Evolutionary conservation across 92 coral and sea anemone species (phyloP).

Genomic region (Isaurus tuberculatus): DNA sequence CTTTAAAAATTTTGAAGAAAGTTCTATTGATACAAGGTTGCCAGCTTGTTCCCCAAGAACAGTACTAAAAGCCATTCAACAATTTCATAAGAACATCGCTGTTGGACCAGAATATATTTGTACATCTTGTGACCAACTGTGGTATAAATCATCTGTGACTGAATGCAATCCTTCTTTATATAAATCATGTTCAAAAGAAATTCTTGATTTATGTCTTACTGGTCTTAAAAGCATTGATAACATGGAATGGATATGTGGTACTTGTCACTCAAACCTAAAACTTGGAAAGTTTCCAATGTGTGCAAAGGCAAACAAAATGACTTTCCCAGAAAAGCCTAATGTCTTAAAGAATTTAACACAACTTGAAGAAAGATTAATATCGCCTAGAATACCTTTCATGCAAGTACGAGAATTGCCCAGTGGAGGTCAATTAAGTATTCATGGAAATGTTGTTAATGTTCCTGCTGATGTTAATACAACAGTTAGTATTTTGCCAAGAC

Average conservation of each 20-base stretch:
- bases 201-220: conserved; percentile 39
- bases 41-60: conserved; percentile 15
- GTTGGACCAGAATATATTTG: conserved; percentile 54
- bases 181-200: conserved; percentile 34
- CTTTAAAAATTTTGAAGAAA: conserved; percentile 10
- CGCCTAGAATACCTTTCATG: conserved; percentile 56
- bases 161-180: conserved; percentile 46
- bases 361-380: conserved; percentile 52
- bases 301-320: conserved; percentile 51
- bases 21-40: conserved; percentile 7
- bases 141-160: conserved; percentile 53
- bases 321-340: conserved; percentile 51
- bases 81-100: conserved; percentile 31
- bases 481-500: conserved; percentile 43
- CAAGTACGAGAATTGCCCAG: conserved; percentile 40
- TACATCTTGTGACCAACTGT: conserved; percentile 56
- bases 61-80: conserved; percentile 39
- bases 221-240: conserved; percentile 50
- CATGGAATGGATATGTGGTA: conserved; percentile 13
- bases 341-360: conserved; percentile 43
- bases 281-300: conserved; percentile 12
- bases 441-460: conserved; percentile 55
- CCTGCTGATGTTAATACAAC: conserved; percentile 54
- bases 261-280: conserved; percentile 22
- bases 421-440: conserved; percentile 44